phyloP scores from a whole-genome alignment of 1,140 invertebrate genomes.

The Catajapyx aquilonaris region DNA sequence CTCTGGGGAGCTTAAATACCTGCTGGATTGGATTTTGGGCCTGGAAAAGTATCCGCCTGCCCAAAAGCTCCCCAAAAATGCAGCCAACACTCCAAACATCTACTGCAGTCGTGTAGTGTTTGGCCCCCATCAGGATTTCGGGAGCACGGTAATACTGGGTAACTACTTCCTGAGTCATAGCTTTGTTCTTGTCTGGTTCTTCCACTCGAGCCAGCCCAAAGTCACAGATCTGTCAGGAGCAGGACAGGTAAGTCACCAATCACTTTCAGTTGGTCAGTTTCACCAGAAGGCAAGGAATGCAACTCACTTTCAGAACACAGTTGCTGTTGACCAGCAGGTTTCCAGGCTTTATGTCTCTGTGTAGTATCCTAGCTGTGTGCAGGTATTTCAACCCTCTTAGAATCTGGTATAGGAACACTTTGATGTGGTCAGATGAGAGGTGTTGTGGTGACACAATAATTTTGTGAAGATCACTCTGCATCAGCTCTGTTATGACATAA shows the following conservation, averaged over 20 bases:
- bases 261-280: constrained; percentile 1
- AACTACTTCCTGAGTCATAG: constrained; percentile 98
- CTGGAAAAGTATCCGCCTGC: constrained; percentile 89
- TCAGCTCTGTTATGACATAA: constrained; percentile 97
- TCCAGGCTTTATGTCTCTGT: constrained; percentile 98
- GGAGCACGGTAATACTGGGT: constrained; percentile 98
- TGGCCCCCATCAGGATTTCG: constrained; percentile 93
- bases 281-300: background rate
- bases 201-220: constrained; percentile 88
- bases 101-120: constrained; percentile 89
- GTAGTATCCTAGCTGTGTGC: constrained; percentile 90
- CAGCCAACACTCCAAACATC: constrained; percentile 99
- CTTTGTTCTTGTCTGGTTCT: constrained; percentile 71
- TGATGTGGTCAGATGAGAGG: constrained; percentile 95
- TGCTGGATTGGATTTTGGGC: constrained; percentile 86
- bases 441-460: constrained; percentile 99
- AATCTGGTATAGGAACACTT: constrained; percentile 99
- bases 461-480: constrained; percentile 99
- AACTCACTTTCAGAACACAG: constrained; percentile 78
- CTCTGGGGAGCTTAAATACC: too few species aligned
- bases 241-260: background rate
- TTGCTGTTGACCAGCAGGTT: constrained; percentile 97
- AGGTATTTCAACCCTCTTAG: constrained; percentile 95
- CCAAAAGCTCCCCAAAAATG: constrained; percentile 92
- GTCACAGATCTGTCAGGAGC: constrained; percentile 67